A percentile compares a stretch with the other conserved stretches of the same genome.
Evolutionary conservation across 2,797 vertebrate species (phyloP).

Genomic region (Peromyscus melanophrys): DNA sequence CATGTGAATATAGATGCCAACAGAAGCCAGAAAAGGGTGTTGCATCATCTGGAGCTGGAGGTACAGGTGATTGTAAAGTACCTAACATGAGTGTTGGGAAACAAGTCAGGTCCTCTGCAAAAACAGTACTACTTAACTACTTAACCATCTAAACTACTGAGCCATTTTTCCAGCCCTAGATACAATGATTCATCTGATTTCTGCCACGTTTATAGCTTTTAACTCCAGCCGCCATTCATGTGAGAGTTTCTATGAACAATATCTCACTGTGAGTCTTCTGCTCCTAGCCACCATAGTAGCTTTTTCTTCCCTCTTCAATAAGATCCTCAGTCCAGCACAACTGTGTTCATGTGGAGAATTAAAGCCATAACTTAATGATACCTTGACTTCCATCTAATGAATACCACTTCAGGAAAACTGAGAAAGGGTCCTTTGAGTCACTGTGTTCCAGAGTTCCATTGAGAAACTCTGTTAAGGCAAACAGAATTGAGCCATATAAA

Average conservation of each 20-base stretch:
- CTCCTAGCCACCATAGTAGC: fast-evolving
- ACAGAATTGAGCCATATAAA: background rate
- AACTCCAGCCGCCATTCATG: background rate
- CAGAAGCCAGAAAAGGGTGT: background rate
- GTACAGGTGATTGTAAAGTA: background rate
- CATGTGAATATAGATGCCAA: background rate
- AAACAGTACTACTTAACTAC: background rate
- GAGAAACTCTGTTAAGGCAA: background rate
- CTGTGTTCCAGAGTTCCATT: background rate
- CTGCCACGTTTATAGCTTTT: background rate
- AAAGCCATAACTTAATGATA: no score
- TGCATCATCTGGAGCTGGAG: background rate
- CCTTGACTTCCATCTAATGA: background rate
- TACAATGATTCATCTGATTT: background rate
- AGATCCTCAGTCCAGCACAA: background rate
- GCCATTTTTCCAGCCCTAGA: background rate
- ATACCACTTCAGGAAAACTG: background rate
- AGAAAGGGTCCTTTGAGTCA: background rate
- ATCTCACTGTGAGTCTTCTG: background rate
- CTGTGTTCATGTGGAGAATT: background rate
- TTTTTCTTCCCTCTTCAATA: background rate
- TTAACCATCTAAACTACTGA: background rate
- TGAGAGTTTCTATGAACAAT: background rate
- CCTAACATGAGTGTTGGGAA: background rate
- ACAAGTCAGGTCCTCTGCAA: background rate